Conservation (phyloP, 2,888 invertebrate genomes). For the Heptascelio sp. region DNA sequence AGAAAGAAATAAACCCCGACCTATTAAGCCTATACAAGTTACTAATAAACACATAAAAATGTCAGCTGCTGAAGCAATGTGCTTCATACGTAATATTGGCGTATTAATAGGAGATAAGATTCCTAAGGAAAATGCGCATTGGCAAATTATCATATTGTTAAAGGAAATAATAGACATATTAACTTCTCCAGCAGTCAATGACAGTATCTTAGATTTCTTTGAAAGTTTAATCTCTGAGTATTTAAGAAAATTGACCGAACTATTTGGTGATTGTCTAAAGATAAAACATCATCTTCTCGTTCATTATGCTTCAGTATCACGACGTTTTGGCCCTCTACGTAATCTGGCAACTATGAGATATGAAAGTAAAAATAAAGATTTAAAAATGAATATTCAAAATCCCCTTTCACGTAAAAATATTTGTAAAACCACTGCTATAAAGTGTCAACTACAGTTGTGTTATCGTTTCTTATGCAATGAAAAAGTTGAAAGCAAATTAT, state of each 20-base stretch:
- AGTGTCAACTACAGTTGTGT: conserved; percentile 16
- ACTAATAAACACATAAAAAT: conserved; percentile 27
- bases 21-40: neutral
- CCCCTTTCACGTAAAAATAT: conserved; percentile 25
- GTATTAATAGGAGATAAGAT: conserved; percentile 18
- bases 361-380: conserved; percentile 59
- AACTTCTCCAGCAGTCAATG: neutral
- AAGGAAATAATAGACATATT: conserved; percentile 30
- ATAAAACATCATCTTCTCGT: conserved; percentile 18
- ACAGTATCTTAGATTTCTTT: neutral
- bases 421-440: conserved; percentile 24
- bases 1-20: too few species aligned
- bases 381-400: conserved; percentile 14
- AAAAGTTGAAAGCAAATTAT: conserved; percentile 1
- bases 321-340: conserved; percentile 53
- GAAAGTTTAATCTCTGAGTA: conserved; percentile 14
- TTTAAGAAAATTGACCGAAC: neutral
- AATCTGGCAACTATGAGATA: conserved; percentile 61
- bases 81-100: conserved; percentile 20
- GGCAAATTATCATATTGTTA: conserved; percentile 11
- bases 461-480: conserved; percentile 1
- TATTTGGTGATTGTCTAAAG: conserved; percentile 6
- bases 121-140: neutral
- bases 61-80: conserved; percentile 20
- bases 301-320: conserved; percentile 32